Evolutionary conservation across 2,113 vertebrate genomes (phyloP), one percentile per base, ranked within the genome.

Genomic region (Seriola rivoliana): DNA sequence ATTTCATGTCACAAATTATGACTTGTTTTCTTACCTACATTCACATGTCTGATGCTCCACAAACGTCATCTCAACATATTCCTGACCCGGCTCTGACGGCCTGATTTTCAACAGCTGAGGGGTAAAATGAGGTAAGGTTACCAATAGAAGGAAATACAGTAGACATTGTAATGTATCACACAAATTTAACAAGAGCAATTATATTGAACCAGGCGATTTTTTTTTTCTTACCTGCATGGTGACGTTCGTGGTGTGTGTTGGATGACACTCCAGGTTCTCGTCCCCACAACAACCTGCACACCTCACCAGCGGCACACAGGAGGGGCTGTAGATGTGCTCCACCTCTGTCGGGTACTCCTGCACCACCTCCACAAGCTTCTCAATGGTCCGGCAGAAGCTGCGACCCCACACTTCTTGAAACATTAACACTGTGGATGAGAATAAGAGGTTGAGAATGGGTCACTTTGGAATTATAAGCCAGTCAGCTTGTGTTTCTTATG

Each of bases 341-440:
- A 97, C 95, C 91, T 99, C 97, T 0, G 92, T 87, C 1, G 98
- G 98, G 82, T 97, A 97, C 88, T 99, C 97, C 0, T 95, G 87
- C 42, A 95, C 90, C 46, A 99, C 92, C 25, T 97, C 96, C 85
- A 99, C 97, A 85, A 99, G 92, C 91, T 95, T 97, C 94, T 99
- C 97, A 62, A 97, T 95, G 0, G 97, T 95, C 72, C 96, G 95
- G 85, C 98, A 99, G 94, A 97, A 97, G 84, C 98, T 99, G 59
- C 96, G 97, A 40, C 96, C 94, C 97, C 97, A 99, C 71, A 99
- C 97, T 67, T 97, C 96, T 85, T 95, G 94, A 93, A 99, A 99
- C 78, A 95, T 95, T 85, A 99, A 78, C 73, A 98, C 98, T 98
- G 80, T 5, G 59, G 48, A 70, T 10, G 66, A 85, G 50, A 90